phyloP scores from a whole-genome alignment of 2,797 vertebrate genomes.

The Perodicticus potto region DNA sequence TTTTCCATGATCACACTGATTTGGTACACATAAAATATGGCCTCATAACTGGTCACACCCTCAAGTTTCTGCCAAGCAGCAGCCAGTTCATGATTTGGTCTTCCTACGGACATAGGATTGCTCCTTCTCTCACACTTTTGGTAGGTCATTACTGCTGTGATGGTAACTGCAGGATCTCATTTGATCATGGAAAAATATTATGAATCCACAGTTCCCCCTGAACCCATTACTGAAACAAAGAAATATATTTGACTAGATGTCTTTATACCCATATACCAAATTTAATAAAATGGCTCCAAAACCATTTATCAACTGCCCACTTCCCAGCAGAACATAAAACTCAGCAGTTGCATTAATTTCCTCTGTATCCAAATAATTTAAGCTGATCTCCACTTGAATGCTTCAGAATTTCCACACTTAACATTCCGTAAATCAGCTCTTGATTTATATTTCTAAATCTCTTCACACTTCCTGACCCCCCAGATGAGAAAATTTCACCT shows the following conservation, averaged over 20 bases:
- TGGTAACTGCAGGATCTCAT: neutral
- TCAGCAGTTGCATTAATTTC: neutral
- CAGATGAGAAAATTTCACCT: neutral
- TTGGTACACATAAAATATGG: neutral
- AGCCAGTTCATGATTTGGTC: neutral
- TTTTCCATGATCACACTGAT: neutral
- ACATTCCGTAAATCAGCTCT: neutral
- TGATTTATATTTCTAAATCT: neutral
- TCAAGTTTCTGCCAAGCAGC: neutral
- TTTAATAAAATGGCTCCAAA: neutral
- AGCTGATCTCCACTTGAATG: neutral
- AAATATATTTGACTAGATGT: neutral
- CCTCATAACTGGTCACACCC: neutral
- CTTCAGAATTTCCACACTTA: neutral
- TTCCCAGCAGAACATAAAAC: constrained; percentile 31
- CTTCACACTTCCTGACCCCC: neutral
- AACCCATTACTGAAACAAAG: constrained; percentile 29
- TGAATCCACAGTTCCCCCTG: neutral
- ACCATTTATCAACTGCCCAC: neutral
- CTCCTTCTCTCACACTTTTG: neutral
- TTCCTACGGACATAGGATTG: neutral
- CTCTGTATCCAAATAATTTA: neutral
- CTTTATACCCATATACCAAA: neutral
- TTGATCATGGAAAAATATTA: neutral
- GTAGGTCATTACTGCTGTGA: neutral